Base-by-base conservation (phyloP, 1,140 invertebrate genomes). In the Eurosta solidaginis region DNA sequence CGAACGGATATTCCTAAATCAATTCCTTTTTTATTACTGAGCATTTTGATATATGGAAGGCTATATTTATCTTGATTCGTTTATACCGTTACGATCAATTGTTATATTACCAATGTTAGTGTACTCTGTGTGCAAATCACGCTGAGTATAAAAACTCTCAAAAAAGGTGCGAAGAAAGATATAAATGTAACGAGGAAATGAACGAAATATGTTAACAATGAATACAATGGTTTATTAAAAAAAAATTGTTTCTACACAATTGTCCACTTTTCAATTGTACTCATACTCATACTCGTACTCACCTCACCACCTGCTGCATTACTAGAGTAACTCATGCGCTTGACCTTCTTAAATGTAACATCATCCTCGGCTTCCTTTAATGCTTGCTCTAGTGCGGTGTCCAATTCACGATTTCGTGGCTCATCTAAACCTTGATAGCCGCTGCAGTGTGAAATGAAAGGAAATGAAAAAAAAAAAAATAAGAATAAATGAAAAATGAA, bases 281-380 rank as follows among this genome's bases (percentile, higher is more conserved):
- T 25, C 20, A 59, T 42, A 44, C 22, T 12, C 33, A 10, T 36
- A 44, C 29, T 12, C 47, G n/a, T 74, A 80, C 79, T 87, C 89
- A 93, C 92, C 87, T 93, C 91, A 45, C 92, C 91, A 42, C 92
- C 91, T 27, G 90, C 89, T 44, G 89, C 91, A 80, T 92, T 91
- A 82, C 91, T 92, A 33, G 92, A 92, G 83, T 93, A 93, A 81
- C 92, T 93, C 84, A 92, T 89, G 59, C 92, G 88, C 82, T 92
- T 92, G 20, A 93, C 91, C 87, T 93, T 92, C 52, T 91, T 88
- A 79, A 92, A 93, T 1, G 92, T 93, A 27, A 91, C 90, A 81
- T 93, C 92, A 78, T 93, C 90, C 2, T 92, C 88, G 0, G 92
- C 92, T 85, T 93, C 92, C 76, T 90, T 89, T 0, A 93, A 88